Evolutionary conservation across 92 coral and sea anemone species (phyloP).

Genomic region (Heteractis magnifica): DNA sequence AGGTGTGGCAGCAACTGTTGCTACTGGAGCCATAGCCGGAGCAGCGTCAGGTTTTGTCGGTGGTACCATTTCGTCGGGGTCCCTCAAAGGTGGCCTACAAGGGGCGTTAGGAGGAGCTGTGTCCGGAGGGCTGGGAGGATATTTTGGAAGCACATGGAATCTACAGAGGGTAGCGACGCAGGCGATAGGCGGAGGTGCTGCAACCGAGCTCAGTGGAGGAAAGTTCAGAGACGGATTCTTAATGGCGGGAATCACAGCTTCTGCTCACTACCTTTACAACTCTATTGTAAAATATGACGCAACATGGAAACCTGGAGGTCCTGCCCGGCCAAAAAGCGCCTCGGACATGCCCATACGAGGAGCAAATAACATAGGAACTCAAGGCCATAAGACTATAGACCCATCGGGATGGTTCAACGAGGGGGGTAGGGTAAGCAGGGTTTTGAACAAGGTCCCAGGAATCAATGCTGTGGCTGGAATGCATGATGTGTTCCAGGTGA

Average conservation of each 20-base stretch:
- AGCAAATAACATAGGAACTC: conserved; percentile 38
- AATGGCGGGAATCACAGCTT: conserved; percentile 38
- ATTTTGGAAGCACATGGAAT: conserved; percentile 38
- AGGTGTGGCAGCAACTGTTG: conserved; percentile 33
- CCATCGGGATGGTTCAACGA: conserved; percentile 38
- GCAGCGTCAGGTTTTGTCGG: conserved; percentile 42
- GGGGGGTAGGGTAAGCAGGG: conserved; percentile 37
- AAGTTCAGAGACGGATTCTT: conserved; percentile 35
- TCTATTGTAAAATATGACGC: conserved; percentile 22
- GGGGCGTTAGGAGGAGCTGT: conserved; percentile 41
- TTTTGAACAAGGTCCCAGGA: conserved; percentile 39
- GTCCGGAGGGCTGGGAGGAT: conserved; percentile 33
- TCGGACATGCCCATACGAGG: conserved; percentile 26
- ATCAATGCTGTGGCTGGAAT: conserved; percentile 35
- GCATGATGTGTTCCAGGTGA: conserved; percentile 44
- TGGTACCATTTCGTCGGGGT: conserved; percentile 28
- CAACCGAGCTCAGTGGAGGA: conserved; percentile 36
- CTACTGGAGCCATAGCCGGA: conserved; percentile 38
- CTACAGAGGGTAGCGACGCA: conserved; percentile 34
- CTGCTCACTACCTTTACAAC: conserved; percentile 35
- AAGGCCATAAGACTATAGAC: conserved; percentile 30
- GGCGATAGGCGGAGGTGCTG: conserved; percentile 38
- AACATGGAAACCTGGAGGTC: conserved; percentile 34
- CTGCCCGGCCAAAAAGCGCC: conserved; percentile 19
- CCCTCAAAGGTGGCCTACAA: conserved; percentile 31